A percentile compares a stretch with the other conserved stretches of the same genome.
These are phyloP conservation scores for Actias luna DNA, from an alignment of 2,888 invertebrate species.

Conservation along the genomic window DNA sequence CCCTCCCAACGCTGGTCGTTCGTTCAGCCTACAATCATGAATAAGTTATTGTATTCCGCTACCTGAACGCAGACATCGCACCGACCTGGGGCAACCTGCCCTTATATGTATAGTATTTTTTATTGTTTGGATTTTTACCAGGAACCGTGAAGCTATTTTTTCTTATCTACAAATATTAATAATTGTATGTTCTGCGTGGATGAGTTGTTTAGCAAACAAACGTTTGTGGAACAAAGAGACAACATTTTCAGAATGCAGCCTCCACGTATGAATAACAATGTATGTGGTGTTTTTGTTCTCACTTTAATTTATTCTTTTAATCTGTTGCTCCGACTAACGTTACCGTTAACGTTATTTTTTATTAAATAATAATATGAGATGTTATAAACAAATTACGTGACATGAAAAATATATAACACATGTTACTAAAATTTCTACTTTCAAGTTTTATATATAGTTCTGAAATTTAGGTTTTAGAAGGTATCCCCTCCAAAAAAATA, in stretches of 20 bases:
- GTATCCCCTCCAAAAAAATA: no score
- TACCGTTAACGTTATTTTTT: not conserved
- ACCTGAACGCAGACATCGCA: conserved; percentile 42
- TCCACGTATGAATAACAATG: not conserved
- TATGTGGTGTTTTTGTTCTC: not conserved
- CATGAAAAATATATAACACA: no score
- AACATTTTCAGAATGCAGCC: not conserved
- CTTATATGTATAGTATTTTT: conserved; percentile 36
- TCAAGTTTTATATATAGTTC: no score
- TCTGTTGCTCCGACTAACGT: not conserved
- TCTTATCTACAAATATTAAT: not conserved
- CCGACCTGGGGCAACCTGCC: conserved; percentile 74
- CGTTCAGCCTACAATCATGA: conserved; percentile 59
- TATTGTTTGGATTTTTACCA: not conserved
- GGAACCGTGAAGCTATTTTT: not conserved
- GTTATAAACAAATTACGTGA: no score
- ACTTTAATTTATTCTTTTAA: not conserved
- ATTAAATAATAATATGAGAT: no score
- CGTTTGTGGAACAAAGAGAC: not conserved
- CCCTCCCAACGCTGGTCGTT: conserved; percentile 52
- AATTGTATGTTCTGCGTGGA: not conserved
- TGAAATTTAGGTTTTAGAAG: no score
- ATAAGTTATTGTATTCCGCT: conserved; percentile 66
- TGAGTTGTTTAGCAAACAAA: not conserved
- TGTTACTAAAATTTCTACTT: no score